Base-by-base conservation (phyloP, 2,888 invertebrate species). In the Tupiocoris notatus region DNA sequence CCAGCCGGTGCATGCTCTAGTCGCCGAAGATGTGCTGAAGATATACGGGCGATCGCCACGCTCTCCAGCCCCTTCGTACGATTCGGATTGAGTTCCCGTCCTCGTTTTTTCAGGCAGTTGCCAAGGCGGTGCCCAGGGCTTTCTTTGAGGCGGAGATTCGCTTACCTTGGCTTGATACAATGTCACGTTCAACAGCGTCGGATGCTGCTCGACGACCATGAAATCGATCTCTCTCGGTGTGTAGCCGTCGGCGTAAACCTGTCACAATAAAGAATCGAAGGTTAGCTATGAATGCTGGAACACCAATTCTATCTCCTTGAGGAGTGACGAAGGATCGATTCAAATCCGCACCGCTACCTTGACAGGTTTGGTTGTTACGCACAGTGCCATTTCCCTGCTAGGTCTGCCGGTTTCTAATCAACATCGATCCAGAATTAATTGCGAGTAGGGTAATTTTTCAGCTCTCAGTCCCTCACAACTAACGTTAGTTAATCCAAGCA, bases 181-280 rank as follows among this genome's bases (percentile, higher is more conserved):
- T 7, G 94, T 95, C 57, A 95, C 89, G 84, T 95, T 95, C 63
- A 95, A 85, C 71, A 92, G 86, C 1, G 95, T 94, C 1, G 95
- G 94, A 84, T 94, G 93, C 81, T 90, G 90, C 80, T 94, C 93
- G 65, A 92, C 90, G 7, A 95, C 93, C 84, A 91, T 90, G 83
- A 95, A 94, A 83, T 94, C 94, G 23, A 94, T 87, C 84, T 95
- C 94, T 81, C 90, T 89, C 0, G 95, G 93, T 59, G 91, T 86
- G 83, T 90, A 95, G 58, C 94, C 93, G 82, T 94, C 93, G 25
- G 93, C 94, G 82, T 91, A 91, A 16, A 93, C 91, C 94, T 94
- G 82, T 17, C 77, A 79, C 67, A 39, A n/a, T n/a, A n/a, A 67
- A 67, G 16, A 59, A 18, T 59, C n/a, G 12, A 39, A 39, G n/a